Evolutionary conservation across 2,888 invertebrate genomes (phyloP).

Genomic region (Nymphalis urticae): DNA sequence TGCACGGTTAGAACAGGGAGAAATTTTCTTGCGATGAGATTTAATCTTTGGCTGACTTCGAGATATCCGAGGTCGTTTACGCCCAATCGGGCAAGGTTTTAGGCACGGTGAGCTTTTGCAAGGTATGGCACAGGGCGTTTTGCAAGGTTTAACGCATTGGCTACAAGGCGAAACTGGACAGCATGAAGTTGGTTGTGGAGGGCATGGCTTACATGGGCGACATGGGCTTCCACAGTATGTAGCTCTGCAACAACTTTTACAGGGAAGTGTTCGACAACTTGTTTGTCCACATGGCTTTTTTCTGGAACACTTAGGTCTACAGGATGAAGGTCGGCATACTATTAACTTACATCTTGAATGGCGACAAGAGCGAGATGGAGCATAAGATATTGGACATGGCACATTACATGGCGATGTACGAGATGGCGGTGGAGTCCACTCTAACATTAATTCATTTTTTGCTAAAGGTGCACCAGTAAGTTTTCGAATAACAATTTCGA

Average conservation of each 20-base stretch:
- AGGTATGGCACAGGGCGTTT: conserved; percentile 46
- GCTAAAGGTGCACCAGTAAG: conserved; percentile 70
- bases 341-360: conserved; percentile 60
- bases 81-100: conserved; percentile 61
- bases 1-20: conserved; percentile 66
- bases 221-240: conserved; percentile 47
- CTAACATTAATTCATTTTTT: conserved; percentile 71
- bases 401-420: conserved; percentile 50
- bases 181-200: conserved; percentile 28
- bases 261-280: conserved; percentile 37
- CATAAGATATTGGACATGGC: conserved; percentile 47
- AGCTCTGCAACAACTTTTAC: conserved; percentile 47
- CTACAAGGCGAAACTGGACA: conserved; percentile 37
- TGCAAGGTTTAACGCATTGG: conserved; percentile 42
- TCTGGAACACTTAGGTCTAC: conserved; percentile 50
- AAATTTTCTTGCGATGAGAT: conserved; percentile 55
- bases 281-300: conserved; percentile 51
- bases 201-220: conserved; percentile 39
- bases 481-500: conserved; percentile 69
- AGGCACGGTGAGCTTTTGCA: conserved; percentile 63
- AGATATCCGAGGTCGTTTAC: conserved; percentile 51
- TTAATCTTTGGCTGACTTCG: conserved; percentile 62
- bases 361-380: conserved; percentile 45
- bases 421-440: conserved; percentile 71
- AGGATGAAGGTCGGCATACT: conserved; percentile 53